Percentiles rank a stretch among this genome's conserved stretches.
phyloP scores from a whole-genome alignment of 2,113 vertebrate genomes.

The Craseonycteris thonglongyai region DNA sequence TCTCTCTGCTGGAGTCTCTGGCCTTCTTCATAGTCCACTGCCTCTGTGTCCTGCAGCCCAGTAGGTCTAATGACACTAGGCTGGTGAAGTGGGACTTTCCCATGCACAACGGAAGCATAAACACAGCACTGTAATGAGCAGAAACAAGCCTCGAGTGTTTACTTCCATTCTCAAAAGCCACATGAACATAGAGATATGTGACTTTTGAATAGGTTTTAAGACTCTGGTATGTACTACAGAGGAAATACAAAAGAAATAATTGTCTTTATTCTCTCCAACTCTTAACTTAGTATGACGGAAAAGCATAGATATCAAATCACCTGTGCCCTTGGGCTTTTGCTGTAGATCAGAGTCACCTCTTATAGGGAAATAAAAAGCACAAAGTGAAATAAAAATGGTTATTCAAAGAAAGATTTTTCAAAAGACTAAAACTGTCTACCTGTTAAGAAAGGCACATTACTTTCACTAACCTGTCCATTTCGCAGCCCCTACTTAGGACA shows the following conservation, averaged over 20 bases:
- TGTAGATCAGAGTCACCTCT: constrained; percentile 1
- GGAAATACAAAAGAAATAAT: not conserved
- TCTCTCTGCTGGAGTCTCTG: not conserved
- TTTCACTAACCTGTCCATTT: not conserved
- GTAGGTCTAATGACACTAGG: not conserved
- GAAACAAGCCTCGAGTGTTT: not conserved
- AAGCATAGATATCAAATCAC: not conserved
- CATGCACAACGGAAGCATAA: not conserved
- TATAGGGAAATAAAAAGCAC: not conserved
- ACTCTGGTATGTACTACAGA: not conserved
- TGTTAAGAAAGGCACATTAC: not conserved
- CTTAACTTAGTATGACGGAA: not conserved
- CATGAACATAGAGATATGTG: not conserved
- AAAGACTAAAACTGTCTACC: not conserved
- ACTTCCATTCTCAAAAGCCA: not conserved
- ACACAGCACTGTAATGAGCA: not conserved
- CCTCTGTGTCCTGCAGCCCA: not conserved
- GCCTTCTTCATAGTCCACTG: not conserved
- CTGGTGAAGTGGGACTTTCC: not conserved
- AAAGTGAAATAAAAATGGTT: not conserved
- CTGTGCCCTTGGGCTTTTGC: not conserved
- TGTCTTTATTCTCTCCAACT: not conserved
- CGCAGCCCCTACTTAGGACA: not conserved
- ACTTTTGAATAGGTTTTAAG: not conserved
- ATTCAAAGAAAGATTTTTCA: constrained; percentile 19